phyloP scores from a whole-genome alignment of 2,113 vertebrate genomes.

The Speoplatyrhinus poulsoni region DNA sequence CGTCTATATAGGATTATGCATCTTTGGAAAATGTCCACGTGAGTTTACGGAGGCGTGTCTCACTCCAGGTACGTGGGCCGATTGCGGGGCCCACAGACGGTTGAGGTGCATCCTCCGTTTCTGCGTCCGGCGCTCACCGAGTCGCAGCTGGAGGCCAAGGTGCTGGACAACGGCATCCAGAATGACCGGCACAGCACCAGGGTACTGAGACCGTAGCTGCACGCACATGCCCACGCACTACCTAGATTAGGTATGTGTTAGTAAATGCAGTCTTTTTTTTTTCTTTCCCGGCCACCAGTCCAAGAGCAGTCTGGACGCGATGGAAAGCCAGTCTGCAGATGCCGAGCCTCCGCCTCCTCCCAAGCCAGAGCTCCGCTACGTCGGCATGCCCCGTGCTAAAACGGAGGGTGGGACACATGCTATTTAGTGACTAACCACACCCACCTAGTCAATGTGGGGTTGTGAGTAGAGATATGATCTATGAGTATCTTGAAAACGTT shows the following conservation, averaged over 20 bases:
- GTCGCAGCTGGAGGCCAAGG: conserved; percentile 84
- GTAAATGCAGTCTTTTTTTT: conserved; percentile 11
- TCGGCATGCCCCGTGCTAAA: conserved; percentile 84
- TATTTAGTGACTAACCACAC: too few species aligned
- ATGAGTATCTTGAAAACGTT: too few species aligned
- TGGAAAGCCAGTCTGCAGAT: conserved; percentile 94
- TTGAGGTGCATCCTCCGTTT: conserved; percentile 90
- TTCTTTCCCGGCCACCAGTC: conserved; percentile 73
- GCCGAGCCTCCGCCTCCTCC: conserved; percentile 93
- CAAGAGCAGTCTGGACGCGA: conserved; percentile 92
- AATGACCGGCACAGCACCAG: conserved; percentile 87
- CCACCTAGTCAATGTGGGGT: too few species aligned
- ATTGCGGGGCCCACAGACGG: conserved; percentile 76
- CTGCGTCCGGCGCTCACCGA: conserved; percentile 83
- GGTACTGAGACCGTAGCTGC: conserved; percentile 64
- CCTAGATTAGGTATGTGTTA: conserved; percentile 2
- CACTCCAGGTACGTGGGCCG: conserved; percentile 85
- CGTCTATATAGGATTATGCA: neutral
- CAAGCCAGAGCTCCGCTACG: conserved; percentile 92
- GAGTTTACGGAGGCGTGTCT: neutral
- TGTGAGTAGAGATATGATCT: too few species aligned
- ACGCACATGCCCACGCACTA: too few species aligned
- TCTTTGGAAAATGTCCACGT: neutral
- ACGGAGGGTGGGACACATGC: conserved; percentile 81
- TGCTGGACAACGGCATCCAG: conserved; percentile 95